phyloP scores from a whole-genome alignment of 2,113 vertebrate species.

The Lynx canadensis region DNA sequence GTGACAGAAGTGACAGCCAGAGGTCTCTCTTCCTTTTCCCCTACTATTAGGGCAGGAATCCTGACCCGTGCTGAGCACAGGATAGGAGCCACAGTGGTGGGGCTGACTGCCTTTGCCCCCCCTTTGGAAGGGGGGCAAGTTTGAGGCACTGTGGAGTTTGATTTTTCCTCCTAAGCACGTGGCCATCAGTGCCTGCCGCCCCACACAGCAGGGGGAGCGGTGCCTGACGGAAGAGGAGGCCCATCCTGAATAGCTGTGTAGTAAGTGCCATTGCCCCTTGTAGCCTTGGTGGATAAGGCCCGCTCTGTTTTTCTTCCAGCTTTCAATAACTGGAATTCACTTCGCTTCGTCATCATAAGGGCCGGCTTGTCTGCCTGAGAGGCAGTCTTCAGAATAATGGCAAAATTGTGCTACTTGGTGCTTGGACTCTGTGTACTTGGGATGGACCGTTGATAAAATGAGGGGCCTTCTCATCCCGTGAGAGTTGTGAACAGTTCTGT shows the following conservation, averaged over 20 bases:
- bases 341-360: conserved; percentile 43
- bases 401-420: conserved; percentile 33
- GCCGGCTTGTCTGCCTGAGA: not conserved
- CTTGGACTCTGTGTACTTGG: not conserved
- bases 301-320: not conserved
- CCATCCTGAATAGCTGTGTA: not conserved
- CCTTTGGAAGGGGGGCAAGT: not conserved
- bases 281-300: conserved; percentile 10
- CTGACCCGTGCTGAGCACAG: not conserved
- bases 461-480: not conserved
- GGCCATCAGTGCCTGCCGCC: not conserved
- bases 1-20: not conserved
- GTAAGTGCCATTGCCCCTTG: not conserved
- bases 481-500: not conserved
- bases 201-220: not conserved
- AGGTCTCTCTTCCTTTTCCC: not conserved
- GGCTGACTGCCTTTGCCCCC: not conserved
- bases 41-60: not conserved
- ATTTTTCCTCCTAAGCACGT: not conserved
- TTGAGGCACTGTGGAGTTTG: not conserved
- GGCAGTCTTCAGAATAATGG: conserved; percentile 40
- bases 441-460: not conserved
- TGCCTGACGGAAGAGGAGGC: not conserved
- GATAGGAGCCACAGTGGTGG: not conserved
- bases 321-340: conserved; percentile 13